A percentile compares a stretch with the other conserved stretches of the same genome.
phyloP scores from a whole-genome alignment of 2,797 vertebrate genomes.

The Notamacropus eugenii region DNA sequence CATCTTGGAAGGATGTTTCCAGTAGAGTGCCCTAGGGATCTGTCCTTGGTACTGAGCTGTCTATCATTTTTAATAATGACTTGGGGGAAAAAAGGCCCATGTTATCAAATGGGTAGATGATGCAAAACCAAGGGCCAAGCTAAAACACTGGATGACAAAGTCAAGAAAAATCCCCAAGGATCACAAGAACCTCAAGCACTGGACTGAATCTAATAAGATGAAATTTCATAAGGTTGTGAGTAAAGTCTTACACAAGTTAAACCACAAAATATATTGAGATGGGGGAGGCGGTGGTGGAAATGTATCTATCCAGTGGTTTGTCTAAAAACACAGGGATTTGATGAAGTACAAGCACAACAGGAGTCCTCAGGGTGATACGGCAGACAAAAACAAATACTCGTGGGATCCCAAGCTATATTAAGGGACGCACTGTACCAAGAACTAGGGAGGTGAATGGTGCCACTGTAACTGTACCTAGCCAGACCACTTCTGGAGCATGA shows the following conservation, averaged over 20 bases:
- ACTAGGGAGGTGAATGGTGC: not conserved
- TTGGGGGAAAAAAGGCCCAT: not conserved
- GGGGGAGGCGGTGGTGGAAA: not conserved
- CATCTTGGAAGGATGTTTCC: not conserved
- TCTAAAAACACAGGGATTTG: not conserved
- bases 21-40: not conserved
- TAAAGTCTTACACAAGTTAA: not conserved
- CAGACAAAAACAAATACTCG: not conserved
- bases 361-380: not conserved
- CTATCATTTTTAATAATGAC: constrained; percentile 1
- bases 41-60: not conserved
- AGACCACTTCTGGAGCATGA: not conserved
- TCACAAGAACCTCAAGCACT: not conserved
- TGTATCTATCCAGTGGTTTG: not conserved
- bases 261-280: not conserved
- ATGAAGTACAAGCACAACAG: not conserved
- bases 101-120: not conserved
- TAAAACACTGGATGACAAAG: not conserved
- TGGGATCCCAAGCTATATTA: not conserved
- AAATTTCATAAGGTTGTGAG: not conserved
- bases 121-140: not conserved
- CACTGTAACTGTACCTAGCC: not conserved
- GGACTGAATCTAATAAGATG: not conserved
- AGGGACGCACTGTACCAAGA: not conserved
- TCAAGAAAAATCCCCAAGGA: not conserved